A percentile compares a stretch with the other conserved stretches of the same genome.
phyloP scores from a whole-genome alignment of 1,140 invertebrate genomes.

The Heliconius melpomene region DNA sequence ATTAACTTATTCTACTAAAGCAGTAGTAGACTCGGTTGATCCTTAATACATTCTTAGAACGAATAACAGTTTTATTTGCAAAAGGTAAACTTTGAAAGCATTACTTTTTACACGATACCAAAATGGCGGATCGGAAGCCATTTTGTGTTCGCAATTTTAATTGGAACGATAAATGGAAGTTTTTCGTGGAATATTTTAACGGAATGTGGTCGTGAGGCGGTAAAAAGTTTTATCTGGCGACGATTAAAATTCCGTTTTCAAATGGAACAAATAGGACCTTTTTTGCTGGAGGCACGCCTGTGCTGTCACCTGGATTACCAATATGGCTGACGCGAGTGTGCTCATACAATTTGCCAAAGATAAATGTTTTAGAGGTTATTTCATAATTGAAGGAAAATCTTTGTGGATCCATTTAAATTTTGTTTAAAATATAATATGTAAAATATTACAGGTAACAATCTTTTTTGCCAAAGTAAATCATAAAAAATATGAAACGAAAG shows the following conservation, averaged over 20 bases:
- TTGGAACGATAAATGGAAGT: slow-evolving; percentile 65
- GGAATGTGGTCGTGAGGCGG: slow-evolving; percentile 48
- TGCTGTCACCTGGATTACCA: slow-evolving; percentile 34
- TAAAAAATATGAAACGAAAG: background rate
- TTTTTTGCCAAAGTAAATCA: background rate
- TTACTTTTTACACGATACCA: slow-evolving; percentile 36
- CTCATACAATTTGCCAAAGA: slow-evolving; percentile 16
- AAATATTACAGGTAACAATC: no score
- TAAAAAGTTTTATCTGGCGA: slow-evolving; percentile 68
- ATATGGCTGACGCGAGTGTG: slow-evolving; percentile 34
- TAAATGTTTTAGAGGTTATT: background rate
- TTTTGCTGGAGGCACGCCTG: slow-evolving; percentile 66
- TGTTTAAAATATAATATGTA: background rate
- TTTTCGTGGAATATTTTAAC: slow-evolving; percentile 67
- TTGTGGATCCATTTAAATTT: background rate
- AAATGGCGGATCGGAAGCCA: slow-evolving; percentile 74
- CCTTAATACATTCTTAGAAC: slow-evolving; percentile 7
- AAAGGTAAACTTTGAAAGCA: slow-evolving; percentile 7
- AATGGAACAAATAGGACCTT: slow-evolving; percentile 72
- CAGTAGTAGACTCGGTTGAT: background rate
- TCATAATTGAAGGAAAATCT: background rate
- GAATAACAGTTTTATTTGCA: slow-evolving; percentile 8
- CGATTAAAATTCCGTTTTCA: slow-evolving; percentile 73
- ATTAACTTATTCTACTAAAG: background rate
- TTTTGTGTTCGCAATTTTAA: slow-evolving; percentile 76